Base-by-base conservation (phyloP, 2,113 vertebrate species). In the Kryptolebias marmoratus region DNA sequence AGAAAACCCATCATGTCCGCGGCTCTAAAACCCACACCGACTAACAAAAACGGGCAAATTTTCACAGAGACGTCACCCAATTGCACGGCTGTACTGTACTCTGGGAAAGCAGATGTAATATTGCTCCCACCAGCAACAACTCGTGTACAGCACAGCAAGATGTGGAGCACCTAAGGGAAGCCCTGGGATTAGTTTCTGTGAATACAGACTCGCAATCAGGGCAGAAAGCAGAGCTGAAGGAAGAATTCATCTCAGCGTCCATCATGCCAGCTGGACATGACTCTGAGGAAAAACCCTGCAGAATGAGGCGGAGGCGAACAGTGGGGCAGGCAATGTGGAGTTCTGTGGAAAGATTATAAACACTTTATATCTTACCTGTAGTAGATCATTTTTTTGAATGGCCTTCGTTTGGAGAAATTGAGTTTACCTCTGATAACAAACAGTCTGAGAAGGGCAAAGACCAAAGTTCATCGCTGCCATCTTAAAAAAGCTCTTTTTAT, bases 171-270 rank as follows among this genome's bases (percentile, higher is more conserved):
- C 59, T 75, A 14, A 45, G 74, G 75, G 74, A 82, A 49, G 61
- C 30, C 31, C 62, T n/a, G 48, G 71, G 82, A 89, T 81, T 80
- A 75, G 79, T 72, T 59, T 62, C 48, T 36, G 68, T 68, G 79
- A 71, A 81, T 39, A 70, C 68, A 75, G 32, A 75, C 70, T 36
- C 68, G 67, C 74, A 87, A 86, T 89, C 86, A 90, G 73, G 79
- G 70, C 75, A 75, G 74, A 68, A 57, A 50, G 47, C 45, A 60
- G 73, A 78, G 75, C 75, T 50, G 73, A 60, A 55, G 61, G 85
- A 18, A 66, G 59, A 65, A 76, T 71, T 64, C 61, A 70, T 75
- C 62, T 75, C 83, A 70, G 75, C 64, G 62, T 62, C 36, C 22
- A 44, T 61, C 12, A 45, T n/a, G 60, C 44, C 1, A 45, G 73